These are phyloP conservation scores for Heliconius himera DNA, from an alignment of 1,140 invertebrate genomes.

Conservation along the genomic window DNA sequence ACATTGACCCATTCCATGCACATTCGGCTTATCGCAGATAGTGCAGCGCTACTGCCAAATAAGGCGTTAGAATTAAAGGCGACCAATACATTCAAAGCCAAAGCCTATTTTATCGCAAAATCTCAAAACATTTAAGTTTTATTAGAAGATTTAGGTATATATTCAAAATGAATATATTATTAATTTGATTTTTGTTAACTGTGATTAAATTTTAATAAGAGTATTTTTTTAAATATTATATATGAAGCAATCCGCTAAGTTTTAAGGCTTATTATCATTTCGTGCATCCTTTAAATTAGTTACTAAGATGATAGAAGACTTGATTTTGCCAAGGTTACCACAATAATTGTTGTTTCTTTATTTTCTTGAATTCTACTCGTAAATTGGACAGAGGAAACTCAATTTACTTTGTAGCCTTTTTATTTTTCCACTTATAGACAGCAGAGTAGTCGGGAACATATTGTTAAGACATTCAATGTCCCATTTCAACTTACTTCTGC, in stretches of 20 bases:
- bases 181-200: neutral
- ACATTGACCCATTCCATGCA: conserved; percentile 1
- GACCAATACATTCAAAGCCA: neutral
- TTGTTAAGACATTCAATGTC: no score
- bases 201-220: no score
- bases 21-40: conserved; percentile 3
- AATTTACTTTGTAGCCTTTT: no score
- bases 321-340: no score
- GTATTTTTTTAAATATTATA: neutral
- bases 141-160: neutral
- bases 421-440: no score
- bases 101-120: neutral
- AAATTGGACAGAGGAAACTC: no score
- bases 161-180: no score
- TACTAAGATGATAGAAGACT: no score
- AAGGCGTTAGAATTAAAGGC: conserved; percentile 10
- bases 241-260: neutral
- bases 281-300: neutral
- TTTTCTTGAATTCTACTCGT: no score
- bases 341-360: no score
- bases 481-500: no score
- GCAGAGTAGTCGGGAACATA: no score
- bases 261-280: neutral
- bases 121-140: neutral
- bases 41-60: neutral